Evolutionary conservation across 2,888 invertebrate species (phyloP), one percentile per base, ranked within the genome.

Genomic region (Hirtodrosophila alboralis): DNA sequence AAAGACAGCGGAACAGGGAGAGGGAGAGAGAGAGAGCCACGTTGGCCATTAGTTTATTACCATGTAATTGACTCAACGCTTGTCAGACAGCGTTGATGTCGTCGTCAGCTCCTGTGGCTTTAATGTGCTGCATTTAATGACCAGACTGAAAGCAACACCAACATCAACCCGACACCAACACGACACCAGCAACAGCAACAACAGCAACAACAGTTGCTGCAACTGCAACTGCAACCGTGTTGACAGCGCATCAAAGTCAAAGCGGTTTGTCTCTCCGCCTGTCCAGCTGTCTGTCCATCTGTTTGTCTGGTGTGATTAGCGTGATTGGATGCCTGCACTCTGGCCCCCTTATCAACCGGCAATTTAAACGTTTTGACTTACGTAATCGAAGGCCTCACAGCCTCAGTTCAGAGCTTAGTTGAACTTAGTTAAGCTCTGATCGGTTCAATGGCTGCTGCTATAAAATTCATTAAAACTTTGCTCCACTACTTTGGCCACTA

Each of bases 51-150:
- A 80, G 86, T 87, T 87, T 87, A 80, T 80, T 87, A 87, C 80
- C 80, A 87, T 80, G 80, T 80, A 87, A 80, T 80, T 85, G 86
- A 80, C 87, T 86, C 85, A 81, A 77, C 87, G 79, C 70, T 64
- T 79, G 80, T 80, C 87, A 85, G 85, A 36, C 57, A 59, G 34
- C 67, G 52, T 52, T 64, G 61, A 48, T 30, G 63, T 45, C 61
- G 38, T 28, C 49, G 58, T 9, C 40, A 53, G 77, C 84, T 80
- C 70, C 79, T 77, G 85, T 62, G 79, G 85, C 85, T 84, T 84
- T 84, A 86, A 86, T 86, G 87, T 77, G 86, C 66, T 86, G 87
- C 78, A 86, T 79, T 79, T 79, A 79, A 84, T 86, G 85, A 69
- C 85, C 60, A 45, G 57, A 53, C 59, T 33, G 53, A 62, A 47